These are phyloP conservation scores for Ylistrum balloti DNA, from an alignment of 1,140 invertebrate species.

Conservation along the genomic window DNA sequence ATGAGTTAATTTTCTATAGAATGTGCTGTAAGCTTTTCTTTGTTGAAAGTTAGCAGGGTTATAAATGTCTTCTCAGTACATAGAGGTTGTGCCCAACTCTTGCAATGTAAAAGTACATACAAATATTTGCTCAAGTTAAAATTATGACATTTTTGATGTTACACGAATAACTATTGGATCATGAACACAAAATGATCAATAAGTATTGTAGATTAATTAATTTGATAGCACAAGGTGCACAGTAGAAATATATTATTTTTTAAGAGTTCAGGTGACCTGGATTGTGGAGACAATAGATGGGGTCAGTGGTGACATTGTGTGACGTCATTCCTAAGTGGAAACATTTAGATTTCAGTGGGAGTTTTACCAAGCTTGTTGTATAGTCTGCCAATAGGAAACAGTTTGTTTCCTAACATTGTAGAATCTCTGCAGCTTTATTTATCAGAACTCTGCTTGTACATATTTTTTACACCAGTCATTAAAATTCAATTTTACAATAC, in stretches of 20 bases:
- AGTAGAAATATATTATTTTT: neutral
- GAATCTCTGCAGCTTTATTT: too few species aligned
- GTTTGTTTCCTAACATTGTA: neutral
- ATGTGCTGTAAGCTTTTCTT: too few species aligned
- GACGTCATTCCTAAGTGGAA: neutral
- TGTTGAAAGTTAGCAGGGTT: too few species aligned
- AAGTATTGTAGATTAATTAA: slow-evolving; percentile 22
- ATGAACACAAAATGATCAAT: neutral
- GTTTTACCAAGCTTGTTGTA: neutral
- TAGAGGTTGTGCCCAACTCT: too few species aligned
- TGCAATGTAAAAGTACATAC: too few species aligned
- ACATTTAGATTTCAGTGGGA: neutral
- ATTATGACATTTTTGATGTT: slow-evolving; percentile 30
- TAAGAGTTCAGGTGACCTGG: slow-evolving; percentile 26
- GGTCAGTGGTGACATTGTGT: neutral
- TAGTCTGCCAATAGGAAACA: neutral
- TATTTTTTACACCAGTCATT: too few species aligned
- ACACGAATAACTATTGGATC: neutral
- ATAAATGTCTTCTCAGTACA: too few species aligned
- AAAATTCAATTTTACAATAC: too few species aligned
- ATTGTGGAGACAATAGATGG: neutral
- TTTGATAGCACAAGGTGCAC: neutral
- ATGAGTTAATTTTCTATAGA: too few species aligned
- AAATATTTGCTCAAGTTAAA: neutral
- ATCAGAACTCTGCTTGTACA: too few species aligned